These are phyloP conservation scores for Passer domesticus DNA, from an alignment of 2,113 vertebrate species.

Conservation along the genomic window DNA sequence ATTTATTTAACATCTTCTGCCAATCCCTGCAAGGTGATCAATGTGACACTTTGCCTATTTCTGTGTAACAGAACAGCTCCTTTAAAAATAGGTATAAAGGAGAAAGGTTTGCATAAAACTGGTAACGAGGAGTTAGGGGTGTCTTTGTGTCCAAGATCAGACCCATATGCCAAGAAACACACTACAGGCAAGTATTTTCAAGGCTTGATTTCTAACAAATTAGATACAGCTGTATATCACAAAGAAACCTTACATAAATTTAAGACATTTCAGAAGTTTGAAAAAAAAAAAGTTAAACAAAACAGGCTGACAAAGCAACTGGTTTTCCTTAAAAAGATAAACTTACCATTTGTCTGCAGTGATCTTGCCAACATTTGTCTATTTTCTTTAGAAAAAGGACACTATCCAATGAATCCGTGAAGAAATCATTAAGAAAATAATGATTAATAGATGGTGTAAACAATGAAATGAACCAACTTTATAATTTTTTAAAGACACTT, in stretches of 20 bases:
- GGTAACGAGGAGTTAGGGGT: neutral
- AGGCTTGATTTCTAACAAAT: neutral
- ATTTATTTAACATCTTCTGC: neutral
- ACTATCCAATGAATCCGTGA: slow-evolving; percentile 95
- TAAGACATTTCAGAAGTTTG: neutral
- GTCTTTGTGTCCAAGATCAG: neutral
- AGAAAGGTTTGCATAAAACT: neutral
- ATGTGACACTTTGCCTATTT: neutral
- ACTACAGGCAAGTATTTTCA: neutral
- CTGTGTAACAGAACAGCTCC: neutral
- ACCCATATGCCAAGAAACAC: neutral
- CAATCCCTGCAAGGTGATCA: neutral
- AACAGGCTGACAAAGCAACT: neutral
- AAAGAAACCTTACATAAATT: neutral
- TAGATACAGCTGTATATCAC: neutral
- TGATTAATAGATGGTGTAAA: neutral
- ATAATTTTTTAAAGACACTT: neutral
- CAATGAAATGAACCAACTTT: neutral
- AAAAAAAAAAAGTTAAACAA: neutral
- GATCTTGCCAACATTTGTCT: slow-evolving; percentile 98
- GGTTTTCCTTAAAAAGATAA: neutral
- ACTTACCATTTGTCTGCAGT: slow-evolving; percentile 98
- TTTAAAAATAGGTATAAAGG: neutral
- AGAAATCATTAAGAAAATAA: slow-evolving; percentile 80
- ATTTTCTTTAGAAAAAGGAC: slow-evolving; percentile 99